phyloP scores from a whole-genome alignment of 2,113 vertebrate species.

The Tragelaphus strepsiceros region DNA sequence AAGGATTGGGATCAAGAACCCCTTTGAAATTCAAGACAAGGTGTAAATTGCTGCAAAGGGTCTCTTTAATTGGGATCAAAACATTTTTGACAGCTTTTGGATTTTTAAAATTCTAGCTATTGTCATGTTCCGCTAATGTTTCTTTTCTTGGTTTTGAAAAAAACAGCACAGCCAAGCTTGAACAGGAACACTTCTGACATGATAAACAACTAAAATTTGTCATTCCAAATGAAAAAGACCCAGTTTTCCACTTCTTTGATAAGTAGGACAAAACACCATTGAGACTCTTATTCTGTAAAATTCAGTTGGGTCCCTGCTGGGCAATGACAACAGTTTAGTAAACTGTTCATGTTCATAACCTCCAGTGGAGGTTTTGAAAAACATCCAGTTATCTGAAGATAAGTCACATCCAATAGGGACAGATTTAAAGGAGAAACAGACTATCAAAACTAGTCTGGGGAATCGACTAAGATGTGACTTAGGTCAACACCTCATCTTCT shows the following conservation, averaged over 20 bases:
- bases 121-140: constrained; percentile 76
- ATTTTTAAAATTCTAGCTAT: constrained; percentile 73
- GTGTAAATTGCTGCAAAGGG: constrained; percentile 78
- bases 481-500: not conserved
- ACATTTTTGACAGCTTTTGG: constrained; percentile 76
- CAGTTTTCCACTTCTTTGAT: constrained; percentile 36
- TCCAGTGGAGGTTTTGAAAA: not conserved
- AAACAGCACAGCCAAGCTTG: constrained; percentile 27
- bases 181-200: constrained; percentile 24
- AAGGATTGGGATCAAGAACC: constrained; percentile 76
- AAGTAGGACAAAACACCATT: not conserved
- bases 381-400: not conserved
- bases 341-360: not conserved
- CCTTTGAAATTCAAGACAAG: constrained; percentile 80
- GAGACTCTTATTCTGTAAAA: not conserved
- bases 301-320: not conserved
- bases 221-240: not conserved
- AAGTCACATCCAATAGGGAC: not conserved
- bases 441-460: not conserved
- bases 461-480: not conserved
- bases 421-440: not conserved
- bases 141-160: constrained; percentile 66
- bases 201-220: constrained; percentile 44
- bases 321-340: not conserved
- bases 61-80: constrained; percentile 83